Conservation (phyloP, 2,113 vertebrate genomes). For the Engystomops pustulosus region DNA sequence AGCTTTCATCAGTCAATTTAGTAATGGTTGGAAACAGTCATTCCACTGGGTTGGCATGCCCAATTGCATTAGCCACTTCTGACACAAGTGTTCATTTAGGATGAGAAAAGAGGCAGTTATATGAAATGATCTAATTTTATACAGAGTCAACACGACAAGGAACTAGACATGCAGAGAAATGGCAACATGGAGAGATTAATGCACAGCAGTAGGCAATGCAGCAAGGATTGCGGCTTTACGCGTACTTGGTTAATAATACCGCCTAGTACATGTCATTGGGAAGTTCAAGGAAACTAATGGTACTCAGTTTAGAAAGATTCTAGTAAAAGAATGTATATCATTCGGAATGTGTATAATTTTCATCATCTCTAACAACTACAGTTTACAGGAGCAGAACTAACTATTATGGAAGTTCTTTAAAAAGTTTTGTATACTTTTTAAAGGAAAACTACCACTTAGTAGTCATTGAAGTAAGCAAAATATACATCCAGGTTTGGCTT, state of each 20-base stretch:
- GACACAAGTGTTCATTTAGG: constrained; percentile 57
- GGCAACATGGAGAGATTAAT: constrained; percentile 38
- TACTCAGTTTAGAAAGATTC: too few relatives aligned
- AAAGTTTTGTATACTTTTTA: too few relatives aligned
- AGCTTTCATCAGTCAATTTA: constrained; percentile 58
- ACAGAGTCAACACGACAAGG: constrained; percentile 54
- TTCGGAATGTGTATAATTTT: too few relatives aligned
- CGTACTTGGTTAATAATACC: not conserved
- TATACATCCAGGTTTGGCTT: too few relatives aligned
- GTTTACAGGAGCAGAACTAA: too few relatives aligned
- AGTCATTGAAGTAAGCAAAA: too few relatives aligned
- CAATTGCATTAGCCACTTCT: constrained; percentile 61
- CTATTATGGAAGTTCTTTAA: too few relatives aligned
- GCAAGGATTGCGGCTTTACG: not conserved
- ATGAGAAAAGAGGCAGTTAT: constrained; percentile 58
- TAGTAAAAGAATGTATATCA: too few relatives aligned
- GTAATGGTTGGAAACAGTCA: constrained; percentile 56
- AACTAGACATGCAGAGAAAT: constrained; percentile 29
- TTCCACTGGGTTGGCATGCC: constrained; percentile 58
- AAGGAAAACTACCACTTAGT: too few relatives aligned
- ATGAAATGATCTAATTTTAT: constrained; percentile 59
- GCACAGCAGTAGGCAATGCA: not conserved
- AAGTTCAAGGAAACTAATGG: not conserved
- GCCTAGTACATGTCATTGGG: not conserved
- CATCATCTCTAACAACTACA: too few relatives aligned